Evolutionary conservation across 2,113 vertebrate species (phyloP), one percentile per base, ranked within the genome.

Genomic region (Pao palembangensis): DNA sequence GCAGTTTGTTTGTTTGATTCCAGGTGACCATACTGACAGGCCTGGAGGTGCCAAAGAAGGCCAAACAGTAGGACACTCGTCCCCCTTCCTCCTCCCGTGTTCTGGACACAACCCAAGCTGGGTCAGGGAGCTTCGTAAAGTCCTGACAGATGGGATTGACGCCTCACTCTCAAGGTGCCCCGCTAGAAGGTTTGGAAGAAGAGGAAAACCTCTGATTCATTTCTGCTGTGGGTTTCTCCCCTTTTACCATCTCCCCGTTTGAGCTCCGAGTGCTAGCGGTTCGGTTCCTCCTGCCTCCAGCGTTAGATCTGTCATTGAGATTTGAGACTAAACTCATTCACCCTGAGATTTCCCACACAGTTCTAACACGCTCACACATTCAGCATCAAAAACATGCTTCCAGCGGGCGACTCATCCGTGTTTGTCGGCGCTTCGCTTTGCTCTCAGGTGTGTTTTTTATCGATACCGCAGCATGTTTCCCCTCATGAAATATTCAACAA

Each of bases 1-100:
- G 23, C 23, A 5, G 23, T 25, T 34, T 5, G 2, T 38, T 38
- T 38, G 34, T 38, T 8, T 38, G 8, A 51, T 58, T 73, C 4
- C 81, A 98, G 96, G 96, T 96, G 82, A 98, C 96, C 44, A 78
- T 98, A 60, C 89, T 93, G 61, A 96, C 94, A 0, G 96, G 96
- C 74, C 80, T 98, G 85, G 95, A 96, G 73, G 89, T 98, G 72
- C 95, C 96, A 62, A 93, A 93, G 67, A 92, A 75, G 69, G 79
- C 92, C 59, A 87, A 88, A 67, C 89, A 85, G 87, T 88, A 78
- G 73, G 50, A 57, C 15, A 58, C n/a, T n/a, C 61, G 3, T 31
- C 41, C 55, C 25, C 43, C 47, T 15, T 3, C 51, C 4, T 25
- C 47, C 34, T 47, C 50, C 49, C 58, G 47, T 19, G 7, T 21